phyloP scores from a whole-genome alignment of 1,140 invertebrate genomes.

The Drosophila littoralis region DNA sequence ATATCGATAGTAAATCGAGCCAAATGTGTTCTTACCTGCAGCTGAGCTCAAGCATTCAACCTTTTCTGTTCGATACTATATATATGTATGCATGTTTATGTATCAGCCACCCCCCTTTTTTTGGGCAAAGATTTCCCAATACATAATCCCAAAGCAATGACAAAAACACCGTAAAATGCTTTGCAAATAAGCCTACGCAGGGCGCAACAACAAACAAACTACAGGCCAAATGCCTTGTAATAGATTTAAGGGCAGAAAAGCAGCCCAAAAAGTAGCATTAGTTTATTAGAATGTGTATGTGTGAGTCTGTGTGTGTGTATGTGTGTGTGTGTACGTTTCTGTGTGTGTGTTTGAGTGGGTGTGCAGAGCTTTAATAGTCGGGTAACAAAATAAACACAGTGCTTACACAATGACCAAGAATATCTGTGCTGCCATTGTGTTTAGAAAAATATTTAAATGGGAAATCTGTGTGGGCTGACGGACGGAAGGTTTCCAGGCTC shows the following conservation, averaged over 20 bases:
- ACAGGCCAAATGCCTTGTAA: conserved; percentile 43
- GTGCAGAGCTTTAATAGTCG: conserved; percentile 41
- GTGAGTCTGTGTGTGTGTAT: not conserved
- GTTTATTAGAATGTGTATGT: conserved; percentile 67
- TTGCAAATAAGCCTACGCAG: conserved; percentile 47
- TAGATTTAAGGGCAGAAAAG: conserved; percentile 48
- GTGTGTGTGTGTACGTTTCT: conserved; percentile 1
- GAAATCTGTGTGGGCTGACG: conserved; percentile 49
- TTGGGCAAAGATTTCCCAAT: conserved; percentile 38
- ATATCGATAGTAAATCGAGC: conserved; percentile 19
- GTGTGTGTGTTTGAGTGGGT: conserved; percentile 36
- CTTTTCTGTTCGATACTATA: not conserved
- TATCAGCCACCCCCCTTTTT: conserved; percentile 3
- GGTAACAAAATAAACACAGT: conserved; percentile 42
- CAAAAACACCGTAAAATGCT: conserved; percentile 44
- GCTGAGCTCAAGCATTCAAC: conserved; percentile 11
- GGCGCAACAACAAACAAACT: conserved; percentile 39
- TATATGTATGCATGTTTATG: not conserved
- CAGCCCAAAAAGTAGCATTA: conserved; percentile 67
- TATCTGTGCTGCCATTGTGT: conserved; percentile 55
- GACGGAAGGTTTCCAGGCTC: not conserved
- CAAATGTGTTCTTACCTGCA: conserved; percentile 24
- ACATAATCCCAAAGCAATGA: conserved; percentile 39
- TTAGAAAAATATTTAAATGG: conserved; percentile 71
- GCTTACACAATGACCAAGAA: conserved; percentile 36